phyloP scores from a whole-genome alignment of 2,113 vertebrate genomes.

The Rissa tridactyla region DNA sequence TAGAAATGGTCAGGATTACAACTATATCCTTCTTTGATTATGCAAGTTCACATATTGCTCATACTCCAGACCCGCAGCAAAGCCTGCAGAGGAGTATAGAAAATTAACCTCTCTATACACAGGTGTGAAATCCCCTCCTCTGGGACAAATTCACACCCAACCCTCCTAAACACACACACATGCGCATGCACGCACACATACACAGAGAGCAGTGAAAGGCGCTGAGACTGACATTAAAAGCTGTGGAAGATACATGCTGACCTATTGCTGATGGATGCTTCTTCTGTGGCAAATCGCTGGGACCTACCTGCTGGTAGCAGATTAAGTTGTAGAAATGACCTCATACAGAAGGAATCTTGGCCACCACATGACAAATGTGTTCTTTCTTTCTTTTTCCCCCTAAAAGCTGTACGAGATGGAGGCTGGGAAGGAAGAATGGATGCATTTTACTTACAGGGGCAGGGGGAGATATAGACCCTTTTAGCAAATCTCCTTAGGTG shows the following conservation, averaged over 20 bases:
- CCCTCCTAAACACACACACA: neutral
- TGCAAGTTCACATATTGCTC: neutral
- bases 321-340: neutral
- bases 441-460: neutral
- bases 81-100: neutral
- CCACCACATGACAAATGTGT: neutral
- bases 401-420: neutral
- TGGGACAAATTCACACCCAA: neutral
- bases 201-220: neutral
- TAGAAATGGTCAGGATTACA: neutral
- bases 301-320: rapidly evolving
- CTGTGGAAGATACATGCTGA: neutral
- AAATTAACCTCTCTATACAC: neutral
- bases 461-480: neutral
- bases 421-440: neutral
- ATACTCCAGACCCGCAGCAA: neutral
- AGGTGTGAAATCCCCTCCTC: neutral
- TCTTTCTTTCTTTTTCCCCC: neutral
- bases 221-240: neutral
- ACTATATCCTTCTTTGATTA: neutral
- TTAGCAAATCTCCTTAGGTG: neutral
- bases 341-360: neutral
- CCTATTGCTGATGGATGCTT: neutral
- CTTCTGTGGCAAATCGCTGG: neutral
- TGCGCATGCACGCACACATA: neutral